phyloP scores from a whole-genome alignment of 2,797 vertebrate species.

The Brachyalestes nurse region DNA sequence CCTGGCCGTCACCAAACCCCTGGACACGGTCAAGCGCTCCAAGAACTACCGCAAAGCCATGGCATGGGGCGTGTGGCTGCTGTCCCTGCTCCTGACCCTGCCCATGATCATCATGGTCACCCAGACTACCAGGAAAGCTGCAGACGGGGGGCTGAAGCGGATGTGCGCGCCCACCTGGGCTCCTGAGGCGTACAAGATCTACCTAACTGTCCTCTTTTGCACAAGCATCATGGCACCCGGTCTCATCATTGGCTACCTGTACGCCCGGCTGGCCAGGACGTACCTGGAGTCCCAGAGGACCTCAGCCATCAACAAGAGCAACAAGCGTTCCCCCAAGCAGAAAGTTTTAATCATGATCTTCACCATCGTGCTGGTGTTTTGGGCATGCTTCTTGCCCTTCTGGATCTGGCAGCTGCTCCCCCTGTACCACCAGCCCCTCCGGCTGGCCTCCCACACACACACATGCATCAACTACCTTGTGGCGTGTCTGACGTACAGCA shows the following conservation, averaged over 20 bases:
- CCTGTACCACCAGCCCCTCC: constrained; percentile 83
- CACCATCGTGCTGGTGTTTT: constrained; percentile 90
- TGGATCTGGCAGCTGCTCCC: constrained; percentile 93
- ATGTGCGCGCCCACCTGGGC: constrained; percentile 89
- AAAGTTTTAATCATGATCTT: constrained; percentile 91
- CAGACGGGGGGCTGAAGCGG: constrained; percentile 81
- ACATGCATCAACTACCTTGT: constrained; percentile 93
- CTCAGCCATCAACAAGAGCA: constrained; percentile 74
- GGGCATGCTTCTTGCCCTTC: constrained; percentile 92
- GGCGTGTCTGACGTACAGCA: constrained; percentile 86
- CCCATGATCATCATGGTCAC: constrained; percentile 91
- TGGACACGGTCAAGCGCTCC: constrained; percentile 83
- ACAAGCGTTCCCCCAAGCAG: constrained; percentile 84
- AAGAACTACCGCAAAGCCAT: constrained; percentile 83
- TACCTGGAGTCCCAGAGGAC: constrained; percentile 87
- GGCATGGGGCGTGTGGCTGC: constrained; percentile 84
- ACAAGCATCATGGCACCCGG: constrained; percentile 93
- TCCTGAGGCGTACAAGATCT: constrained; percentile 84
- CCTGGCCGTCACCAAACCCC: constrained; percentile 87
- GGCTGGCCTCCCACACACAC: constrained; percentile 83
- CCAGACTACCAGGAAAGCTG: constrained; percentile 73
- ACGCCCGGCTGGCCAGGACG: constrained; percentile 84
- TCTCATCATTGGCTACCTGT: constrained; percentile 88
- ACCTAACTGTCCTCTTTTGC: constrained; percentile 88
- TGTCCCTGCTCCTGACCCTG: constrained; percentile 85